Evolutionary conservation across 1,140 invertebrate species (phyloP).

Genomic region (Cherax destructor): DNA sequence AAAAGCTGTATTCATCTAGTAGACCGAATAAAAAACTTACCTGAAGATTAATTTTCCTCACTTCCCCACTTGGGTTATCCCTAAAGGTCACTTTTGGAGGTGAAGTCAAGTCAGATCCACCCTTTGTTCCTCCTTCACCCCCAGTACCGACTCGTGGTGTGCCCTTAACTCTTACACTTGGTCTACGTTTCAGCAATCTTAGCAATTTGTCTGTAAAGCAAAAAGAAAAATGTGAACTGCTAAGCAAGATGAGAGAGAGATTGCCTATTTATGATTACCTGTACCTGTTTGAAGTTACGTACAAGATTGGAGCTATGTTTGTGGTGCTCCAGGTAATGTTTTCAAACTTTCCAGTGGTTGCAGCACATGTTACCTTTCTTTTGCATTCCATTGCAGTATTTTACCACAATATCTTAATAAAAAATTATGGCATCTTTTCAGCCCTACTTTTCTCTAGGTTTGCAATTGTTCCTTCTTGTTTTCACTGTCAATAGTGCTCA

Average conservation of each 20-base stretch:
- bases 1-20: background rate
- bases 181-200: constrained; percentile 63
- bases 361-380: no score
- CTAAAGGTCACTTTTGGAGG: constrained; percentile 71
- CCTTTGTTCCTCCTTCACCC: constrained; percentile 35
- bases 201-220: constrained; percentile 66
- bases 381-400: no score
- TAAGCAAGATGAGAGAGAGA: no score
- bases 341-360: background rate
- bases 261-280: no score
- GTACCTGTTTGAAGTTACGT: no score
- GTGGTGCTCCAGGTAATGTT: no score
- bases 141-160: constrained; percentile 23
- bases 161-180: constrained; percentile 68
- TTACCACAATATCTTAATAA: no score
- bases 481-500: no score
- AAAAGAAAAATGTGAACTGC: background rate
- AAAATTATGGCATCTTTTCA: no score
- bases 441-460: no score
- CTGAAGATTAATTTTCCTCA: constrained; percentile 65
- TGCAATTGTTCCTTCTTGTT: no score
- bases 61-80: constrained; percentile 71
- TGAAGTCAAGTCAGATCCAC: constrained; percentile 40
- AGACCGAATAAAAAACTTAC: constrained; percentile 29
- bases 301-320: no score